Base-by-base conservation (phyloP, 2,797 vertebrate species). In the Pseudochirops cupreus region DNA sequence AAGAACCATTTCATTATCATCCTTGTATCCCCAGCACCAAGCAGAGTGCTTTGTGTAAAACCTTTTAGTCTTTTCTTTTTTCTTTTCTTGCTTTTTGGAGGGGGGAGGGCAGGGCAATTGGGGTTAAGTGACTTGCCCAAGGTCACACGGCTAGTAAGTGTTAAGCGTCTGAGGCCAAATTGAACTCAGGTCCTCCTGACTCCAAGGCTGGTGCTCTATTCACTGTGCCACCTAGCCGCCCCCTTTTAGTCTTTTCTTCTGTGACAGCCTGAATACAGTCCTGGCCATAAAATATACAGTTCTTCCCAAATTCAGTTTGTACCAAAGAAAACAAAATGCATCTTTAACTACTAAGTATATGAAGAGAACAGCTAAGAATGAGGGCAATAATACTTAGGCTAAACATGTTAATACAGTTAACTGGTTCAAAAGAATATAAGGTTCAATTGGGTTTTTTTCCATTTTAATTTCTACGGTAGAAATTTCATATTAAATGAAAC, bases 301-400 rank as follows among this genome's bases (percentile, higher is more conserved):
- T 62, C 31, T 26, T 91, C 93, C 59, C 56, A 92, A 93, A 94
- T 39, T 93, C 58, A 90, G 52, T 12, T 91, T 21, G 55, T 33
- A 92, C 46, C 10, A 56, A 94, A 82, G 13, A 91, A 57, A 5
- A 74, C 87, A 52, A 92, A 94, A 0, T 90, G 33, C 21, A 50
- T 87, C 24, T 87, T 82, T 82, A 74, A 50, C 39, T 21, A 82
- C n/a, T 87, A 87, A 87, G 14, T 24, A 26, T 50, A 26, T 28
- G 18, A 82, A 82, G 2, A 87, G 7, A 87, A 46, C 0, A 87
- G 39, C 21, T 26, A 87, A 50, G 9, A 87, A 87, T 87, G 21
- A 87, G 3, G 10, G 9, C 24, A 87, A 1, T 46, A 26, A 46
- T 26, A 50, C 3, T 87, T 26, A 7, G 21, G 39, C 39, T 46